phyloP scores from a whole-genome alignment of 2,113 vertebrate species.

The Cochlearius cochlearius region DNA sequence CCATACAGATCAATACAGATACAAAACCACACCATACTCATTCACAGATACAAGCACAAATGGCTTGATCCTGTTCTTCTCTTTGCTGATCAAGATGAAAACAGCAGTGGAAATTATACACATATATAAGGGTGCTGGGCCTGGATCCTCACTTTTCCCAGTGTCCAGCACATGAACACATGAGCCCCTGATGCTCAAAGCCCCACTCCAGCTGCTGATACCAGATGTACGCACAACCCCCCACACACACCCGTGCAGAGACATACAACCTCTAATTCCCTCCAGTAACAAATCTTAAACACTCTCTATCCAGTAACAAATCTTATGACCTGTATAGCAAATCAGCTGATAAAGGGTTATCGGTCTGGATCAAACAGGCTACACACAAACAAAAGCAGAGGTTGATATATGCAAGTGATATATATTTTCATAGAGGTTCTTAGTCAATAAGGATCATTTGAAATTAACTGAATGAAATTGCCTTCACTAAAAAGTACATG shows the following conservation, averaged over 20 bases:
- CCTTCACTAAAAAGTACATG: neutral
- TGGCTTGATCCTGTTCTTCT: neutral
- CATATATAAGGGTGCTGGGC: rapidly evolving
- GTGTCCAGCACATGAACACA: neutral
- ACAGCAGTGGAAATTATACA: neutral
- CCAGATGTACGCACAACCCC: neutral
- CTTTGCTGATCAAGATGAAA: neutral
- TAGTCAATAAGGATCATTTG: neutral
- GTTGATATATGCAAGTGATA: neutral
- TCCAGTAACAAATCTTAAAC: neutral
- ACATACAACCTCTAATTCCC: neutral
- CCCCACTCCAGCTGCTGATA: neutral
- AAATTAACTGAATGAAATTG: neutral
- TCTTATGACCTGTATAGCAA: neutral
- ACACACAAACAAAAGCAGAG: neutral
- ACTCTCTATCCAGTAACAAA: neutral
- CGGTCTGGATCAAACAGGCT: neutral
- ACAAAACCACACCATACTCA: neutral
- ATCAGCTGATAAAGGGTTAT: neutral
- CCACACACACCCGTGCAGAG: neutral
- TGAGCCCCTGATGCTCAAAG: neutral
- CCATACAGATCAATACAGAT: neutral
- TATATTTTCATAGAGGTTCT: neutral
- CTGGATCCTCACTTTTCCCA: neutral
- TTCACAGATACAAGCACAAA: neutral